Evolutionary conservation across 1,140 invertebrate genomes (phyloP).

Genomic region (Bombus soroeensis): DNA sequence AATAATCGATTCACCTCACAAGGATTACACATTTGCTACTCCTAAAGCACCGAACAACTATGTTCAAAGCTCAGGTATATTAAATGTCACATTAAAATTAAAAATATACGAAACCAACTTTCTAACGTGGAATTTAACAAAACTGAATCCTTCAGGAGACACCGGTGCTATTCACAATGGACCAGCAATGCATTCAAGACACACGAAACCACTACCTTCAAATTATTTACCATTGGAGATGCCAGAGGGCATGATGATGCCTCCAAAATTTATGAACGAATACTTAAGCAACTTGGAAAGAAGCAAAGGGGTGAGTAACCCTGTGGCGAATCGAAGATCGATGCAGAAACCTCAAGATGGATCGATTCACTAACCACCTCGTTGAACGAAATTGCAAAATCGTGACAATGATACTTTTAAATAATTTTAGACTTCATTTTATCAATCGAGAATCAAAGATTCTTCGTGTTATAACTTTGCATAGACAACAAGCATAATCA

Average conservation of each 20-base stretch:
- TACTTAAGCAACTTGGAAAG: slow-evolving; percentile 72
- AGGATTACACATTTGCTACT: slow-evolving; percentile 22
- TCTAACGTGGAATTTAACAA: not conserved
- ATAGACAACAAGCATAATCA: not conserved
- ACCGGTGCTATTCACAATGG: not conserved
- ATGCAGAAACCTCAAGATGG: slow-evolving; percentile 21
- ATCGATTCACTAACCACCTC: not conserved
- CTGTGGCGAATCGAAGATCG: slow-evolving; percentile 20
- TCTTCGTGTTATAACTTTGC: not conserved
- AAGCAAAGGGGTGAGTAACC: slow-evolving; percentile 76
- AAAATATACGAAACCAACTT: not conserved
- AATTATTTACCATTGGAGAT: slow-evolving; percentile 48
- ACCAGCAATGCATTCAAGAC: not conserved
- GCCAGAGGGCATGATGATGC: slow-evolving; percentile 62
- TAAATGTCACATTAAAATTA: not conserved
- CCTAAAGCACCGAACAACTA: not conserved
- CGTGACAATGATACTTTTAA: not conserved
- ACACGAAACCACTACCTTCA: slow-evolving; percentile 25
- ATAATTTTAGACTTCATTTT: not conserved
- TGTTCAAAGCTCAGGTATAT: slow-evolving; percentile 20
- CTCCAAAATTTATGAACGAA: slow-evolving; percentile 75
- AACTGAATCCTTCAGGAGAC: slow-evolving; percentile 1
- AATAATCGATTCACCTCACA: slow-evolving; percentile 61
- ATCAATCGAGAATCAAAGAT: not conserved
- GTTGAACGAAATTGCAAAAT: not conserved